Conservation (phyloP, 2,888 invertebrate genomes). For the Agrochola lota region DNA sequence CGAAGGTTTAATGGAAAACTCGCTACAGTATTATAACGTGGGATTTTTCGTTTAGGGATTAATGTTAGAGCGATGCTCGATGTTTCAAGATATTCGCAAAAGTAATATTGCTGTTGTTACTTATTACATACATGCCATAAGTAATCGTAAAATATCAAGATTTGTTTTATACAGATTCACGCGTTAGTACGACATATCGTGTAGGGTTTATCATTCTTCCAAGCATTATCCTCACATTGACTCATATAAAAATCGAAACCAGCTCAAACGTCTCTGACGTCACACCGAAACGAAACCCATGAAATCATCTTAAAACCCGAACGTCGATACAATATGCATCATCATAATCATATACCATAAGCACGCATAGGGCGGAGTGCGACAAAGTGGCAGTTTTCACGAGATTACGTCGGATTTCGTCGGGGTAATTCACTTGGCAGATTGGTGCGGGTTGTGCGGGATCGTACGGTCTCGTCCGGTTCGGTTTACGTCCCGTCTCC, state of each 20-base stretch:
- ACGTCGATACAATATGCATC: constrained; percentile 49
- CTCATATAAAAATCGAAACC: background rate
- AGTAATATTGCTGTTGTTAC: constrained; percentile 6
- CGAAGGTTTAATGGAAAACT: constrained; percentile 82
- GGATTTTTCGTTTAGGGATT: constrained; percentile 69
- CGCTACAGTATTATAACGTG: constrained; percentile 74
- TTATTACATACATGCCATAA: background rate
- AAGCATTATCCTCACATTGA: background rate
- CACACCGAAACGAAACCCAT: constrained; percentile 10
- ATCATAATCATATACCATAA: constrained; percentile 57
- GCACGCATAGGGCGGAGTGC: constrained; percentile 39
- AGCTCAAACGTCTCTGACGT: background rate
- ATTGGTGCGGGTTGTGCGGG: constrained; percentile 65
- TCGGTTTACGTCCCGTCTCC: constrained; percentile 66
- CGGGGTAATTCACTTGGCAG: constrained; percentile 73
- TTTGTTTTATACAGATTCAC: background rate
- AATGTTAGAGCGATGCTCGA: constrained; percentile 49
- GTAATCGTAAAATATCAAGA: background rate
- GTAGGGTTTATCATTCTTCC: background rate
- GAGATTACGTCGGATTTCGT: constrained; percentile 69
- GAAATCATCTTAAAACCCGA: constrained; percentile 9
- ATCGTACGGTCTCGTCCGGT: constrained; percentile 59
- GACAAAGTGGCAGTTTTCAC: constrained; percentile 67
- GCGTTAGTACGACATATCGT: too few relatives aligned
- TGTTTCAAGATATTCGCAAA: constrained; percentile 4